Evolutionary conservation across 2,113 vertebrate genomes (phyloP), one percentile per base, ranked within the genome.

Genomic region (Mormyrus iriodes): DNA sequence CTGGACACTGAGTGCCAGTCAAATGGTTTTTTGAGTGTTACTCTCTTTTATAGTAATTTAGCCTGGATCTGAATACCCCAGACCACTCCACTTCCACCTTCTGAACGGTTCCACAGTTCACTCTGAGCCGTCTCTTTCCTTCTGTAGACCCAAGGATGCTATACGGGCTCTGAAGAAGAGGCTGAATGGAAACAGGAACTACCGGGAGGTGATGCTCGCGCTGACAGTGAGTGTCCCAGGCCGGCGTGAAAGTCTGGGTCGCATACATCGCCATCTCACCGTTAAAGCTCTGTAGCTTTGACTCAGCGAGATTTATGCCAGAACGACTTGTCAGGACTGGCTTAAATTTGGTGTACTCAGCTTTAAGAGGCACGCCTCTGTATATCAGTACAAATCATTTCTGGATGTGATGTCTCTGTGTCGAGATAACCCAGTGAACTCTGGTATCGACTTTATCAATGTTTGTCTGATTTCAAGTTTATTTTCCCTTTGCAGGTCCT

Each of bases 121-220:
- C 13, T 39, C 27, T 53, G 10, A 82, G 35, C 76, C 39, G 6
- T 44, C 10, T 55, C 76, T 39, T 21, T 61, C 27, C 3, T 85
- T 2, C 88, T 93, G 85, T 91, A 99, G 98, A 85, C 98, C 98
- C 85, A 99, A 99, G 92, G 98, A 99, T 93, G 98, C 98, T 76
- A 98, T 99, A 89, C 96, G 97, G 91, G 98, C 98, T 0, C 95
- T 99, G 88, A 99, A 98, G 95, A 99, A 99, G 94, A 97, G 97
- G 88, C 95, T 99, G 89, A 98, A 97, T 31, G 98, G 98, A 89
- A 99, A 99, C 95, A 97, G 96, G 92, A 99, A 99, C 94, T 99
- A 98, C 92, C 96, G 97, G 90, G 98, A 99, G 92, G 98, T 99
- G 92, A 99, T 99, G 98, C 92, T 99, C 93, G 97, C 98, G 0